Conservation (phyloP, 2,888 invertebrate species). For the Adela reaumurella region DNA sequence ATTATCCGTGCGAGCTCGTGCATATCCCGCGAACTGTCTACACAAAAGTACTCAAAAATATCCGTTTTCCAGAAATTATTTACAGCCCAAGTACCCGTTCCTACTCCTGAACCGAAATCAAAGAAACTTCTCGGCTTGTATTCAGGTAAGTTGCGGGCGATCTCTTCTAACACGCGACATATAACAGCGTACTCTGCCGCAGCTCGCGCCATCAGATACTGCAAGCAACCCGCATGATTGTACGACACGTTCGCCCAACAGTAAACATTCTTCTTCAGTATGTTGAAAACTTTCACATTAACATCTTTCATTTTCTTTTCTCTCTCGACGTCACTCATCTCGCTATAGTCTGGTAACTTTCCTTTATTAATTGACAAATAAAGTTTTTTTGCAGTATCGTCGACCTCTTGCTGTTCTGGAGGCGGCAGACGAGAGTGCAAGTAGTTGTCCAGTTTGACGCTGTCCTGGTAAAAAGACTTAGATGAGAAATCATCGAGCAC, state of each 20-base stretch:
- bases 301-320: constrained; percentile 39
- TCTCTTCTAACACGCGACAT: constrained; percentile 69
- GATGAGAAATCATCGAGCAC: constrained; percentile 57
- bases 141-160: constrained; percentile 56
- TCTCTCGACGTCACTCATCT: constrained; percentile 30
- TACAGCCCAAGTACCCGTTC: constrained; percentile 83
- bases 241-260: constrained; percentile 74
- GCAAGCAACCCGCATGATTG: constrained; percentile 58
- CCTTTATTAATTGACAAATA: constrained; percentile 32
- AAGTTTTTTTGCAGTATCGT: constrained; percentile 37
- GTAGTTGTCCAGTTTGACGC: constrained; percentile 54
- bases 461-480: constrained; percentile 51
- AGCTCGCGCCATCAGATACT: constrained; percentile 69
- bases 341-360: constrained; percentile 26
- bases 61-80: constrained; percentile 66
- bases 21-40: constrained; percentile 80
- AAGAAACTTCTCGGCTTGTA: constrained; percentile 77
- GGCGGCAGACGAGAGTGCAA: constrained; percentile 63
- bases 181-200: constrained; percentile 74
- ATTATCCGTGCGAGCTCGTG: constrained; percentile 75
- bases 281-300: constrained; percentile 49
- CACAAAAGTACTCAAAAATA: constrained; percentile 79
- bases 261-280: constrained; percentile 61
- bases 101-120: constrained; percentile 91
- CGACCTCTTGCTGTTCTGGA: constrained; percentile 53